A percentile compares a stretch with the other conserved stretches of the same genome.
Conservation (phyloP, 2,113 vertebrate species). For the Microcebus tavaratra region DNA sequence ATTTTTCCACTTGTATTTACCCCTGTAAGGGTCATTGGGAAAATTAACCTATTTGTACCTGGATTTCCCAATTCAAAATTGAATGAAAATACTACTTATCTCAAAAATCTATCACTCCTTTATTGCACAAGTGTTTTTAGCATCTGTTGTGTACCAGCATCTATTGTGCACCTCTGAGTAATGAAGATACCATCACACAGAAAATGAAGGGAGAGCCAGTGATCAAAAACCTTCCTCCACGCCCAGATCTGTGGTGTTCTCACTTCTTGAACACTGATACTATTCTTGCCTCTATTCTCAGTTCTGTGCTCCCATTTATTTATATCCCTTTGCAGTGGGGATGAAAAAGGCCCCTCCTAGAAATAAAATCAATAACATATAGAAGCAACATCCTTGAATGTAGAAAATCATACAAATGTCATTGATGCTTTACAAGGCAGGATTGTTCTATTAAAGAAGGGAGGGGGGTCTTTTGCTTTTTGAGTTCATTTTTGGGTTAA, state of each 20-base stretch:
- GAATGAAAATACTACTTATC: neutral
- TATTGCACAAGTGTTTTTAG: neutral
- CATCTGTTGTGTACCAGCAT: neutral
- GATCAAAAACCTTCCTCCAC: neutral
- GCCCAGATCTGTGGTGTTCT: neutral
- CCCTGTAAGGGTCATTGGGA: no score
- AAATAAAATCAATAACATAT: neutral
- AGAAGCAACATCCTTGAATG: neutral
- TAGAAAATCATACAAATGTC: neutral
- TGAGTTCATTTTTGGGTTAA: no score
- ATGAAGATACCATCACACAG: no score
- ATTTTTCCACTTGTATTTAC: no score
- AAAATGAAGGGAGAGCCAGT: neutral
- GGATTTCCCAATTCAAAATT: neutral
- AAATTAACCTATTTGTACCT: neutral
- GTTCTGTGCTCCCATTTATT: neutral
- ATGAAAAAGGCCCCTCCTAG: no score
- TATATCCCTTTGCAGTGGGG: neutral
- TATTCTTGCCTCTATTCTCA: neutral
- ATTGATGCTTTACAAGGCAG: neutral
- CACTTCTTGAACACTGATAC: neutral
- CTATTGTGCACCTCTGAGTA: neutral
- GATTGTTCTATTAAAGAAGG: neutral
- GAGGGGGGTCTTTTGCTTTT: no score
- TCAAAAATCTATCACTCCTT: neutral